Evolutionary conservation across 2,888 invertebrate species (phyloP).

Genomic region (Synergus gifuensis): DNA sequence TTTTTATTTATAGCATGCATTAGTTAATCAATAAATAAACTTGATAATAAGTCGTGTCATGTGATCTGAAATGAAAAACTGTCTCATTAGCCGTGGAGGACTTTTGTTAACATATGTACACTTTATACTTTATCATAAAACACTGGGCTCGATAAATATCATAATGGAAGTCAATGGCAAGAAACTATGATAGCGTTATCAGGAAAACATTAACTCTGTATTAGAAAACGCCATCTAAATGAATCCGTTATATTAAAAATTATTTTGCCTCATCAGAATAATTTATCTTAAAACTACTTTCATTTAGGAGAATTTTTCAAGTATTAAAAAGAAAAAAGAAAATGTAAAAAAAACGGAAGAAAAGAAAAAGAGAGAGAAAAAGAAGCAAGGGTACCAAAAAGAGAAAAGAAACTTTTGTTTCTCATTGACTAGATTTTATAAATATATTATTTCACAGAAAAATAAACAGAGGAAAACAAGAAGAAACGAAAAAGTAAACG

Average conservation of each 20-base stretch:
- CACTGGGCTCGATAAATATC: background rate
- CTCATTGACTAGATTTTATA: no score
- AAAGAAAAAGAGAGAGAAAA: no score
- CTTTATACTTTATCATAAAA: background rate
- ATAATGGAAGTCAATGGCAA: background rate
- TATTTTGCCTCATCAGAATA: background rate
- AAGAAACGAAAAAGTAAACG: no score
- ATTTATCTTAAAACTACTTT: background rate
- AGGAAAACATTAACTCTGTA: background rate
- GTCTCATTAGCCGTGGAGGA: background rate
- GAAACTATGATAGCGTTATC: background rate
- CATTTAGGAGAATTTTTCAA: background rate
- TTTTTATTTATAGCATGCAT: background rate
- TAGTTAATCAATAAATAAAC: conserved; percentile 29
- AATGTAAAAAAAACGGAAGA: no score
- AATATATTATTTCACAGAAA: no score
- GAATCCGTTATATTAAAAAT: background rate
- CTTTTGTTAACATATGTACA: background rate
- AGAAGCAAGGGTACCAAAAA: no score
- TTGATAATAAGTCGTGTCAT: background rate
- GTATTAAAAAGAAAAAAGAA: no score
- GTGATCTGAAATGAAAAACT: conserved; percentile 19
- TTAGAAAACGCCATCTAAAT: background rate
- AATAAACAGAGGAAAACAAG: no score
- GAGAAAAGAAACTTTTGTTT: no score